Evolutionary conservation across 2,888 invertebrate genomes (phyloP).

Genomic region (Criorhina ranunculi): DNA sequence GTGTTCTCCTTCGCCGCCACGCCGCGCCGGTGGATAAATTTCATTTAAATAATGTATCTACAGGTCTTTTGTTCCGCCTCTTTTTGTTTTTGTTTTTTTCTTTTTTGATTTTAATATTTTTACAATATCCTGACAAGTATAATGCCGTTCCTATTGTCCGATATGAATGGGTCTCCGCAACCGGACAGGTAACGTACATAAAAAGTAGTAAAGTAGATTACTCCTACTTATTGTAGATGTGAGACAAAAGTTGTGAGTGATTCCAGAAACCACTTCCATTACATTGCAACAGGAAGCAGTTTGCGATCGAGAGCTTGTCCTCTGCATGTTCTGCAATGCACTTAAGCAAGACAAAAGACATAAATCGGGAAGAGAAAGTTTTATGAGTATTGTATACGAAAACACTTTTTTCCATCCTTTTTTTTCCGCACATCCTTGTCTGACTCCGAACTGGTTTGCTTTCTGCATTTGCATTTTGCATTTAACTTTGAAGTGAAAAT

Average conservation of each 20-base stretch:
- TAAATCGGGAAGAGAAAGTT: conserved; percentile 36
- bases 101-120: conserved; percentile 41
- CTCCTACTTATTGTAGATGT: conserved; percentile 9
- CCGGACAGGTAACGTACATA: conserved; percentile 7
- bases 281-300: conserved; percentile 38
- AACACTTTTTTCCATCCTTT: conserved; percentile 5
- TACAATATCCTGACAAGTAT: background rate
- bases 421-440: background rate
- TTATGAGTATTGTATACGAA: conserved; percentile 48
- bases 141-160: conserved; percentile 25
- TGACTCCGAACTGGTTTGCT: background rate
- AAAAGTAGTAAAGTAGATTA: conserved; percentile 9
- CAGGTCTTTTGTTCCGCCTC: conserved; percentile 22
- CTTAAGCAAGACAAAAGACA: conserved; percentile 56
- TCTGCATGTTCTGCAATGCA: conserved; percentile 44
- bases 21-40: conserved; percentile 41
- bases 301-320: conserved; percentile 22
- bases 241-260: conserved; percentile 41
- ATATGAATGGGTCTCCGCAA: conserved; percentile 19
- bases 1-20: background rate
- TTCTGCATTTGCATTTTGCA: too few relatives aligned
- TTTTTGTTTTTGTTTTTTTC: conserved; percentile 1
- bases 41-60: conserved; percentile 52
- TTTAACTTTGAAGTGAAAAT: conserved; percentile 49
- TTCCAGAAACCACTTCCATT: conserved; percentile 30